Evolutionary conservation across 1,140 invertebrate species (phyloP), one percentile per base, ranked within the genome.

Genomic region (Hylaeus anthracinus): DNA sequence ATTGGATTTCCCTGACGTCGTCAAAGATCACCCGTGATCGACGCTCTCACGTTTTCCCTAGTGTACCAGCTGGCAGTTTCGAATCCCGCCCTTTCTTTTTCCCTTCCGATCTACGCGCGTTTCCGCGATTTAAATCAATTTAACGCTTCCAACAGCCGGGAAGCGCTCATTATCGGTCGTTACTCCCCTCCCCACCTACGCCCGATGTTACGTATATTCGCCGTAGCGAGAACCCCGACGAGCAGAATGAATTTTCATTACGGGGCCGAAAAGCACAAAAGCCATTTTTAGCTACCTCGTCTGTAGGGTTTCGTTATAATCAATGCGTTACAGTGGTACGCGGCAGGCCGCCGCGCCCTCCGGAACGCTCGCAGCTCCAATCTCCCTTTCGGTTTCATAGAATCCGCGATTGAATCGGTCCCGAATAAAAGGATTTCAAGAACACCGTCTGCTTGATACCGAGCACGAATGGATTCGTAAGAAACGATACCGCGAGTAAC

Each of bases 191-290:
- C 51, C 58, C 4, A 51, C 6, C 37, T 58, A 72, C 60, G 64
- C 45, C 55, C 65, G 45, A 37, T 55, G 15, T 65, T 84, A 56
- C 48, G 45, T 39, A 74, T 26, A 56, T 83, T 67, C 58, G 63
- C 2, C 26, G 55, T 55, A 51, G 51, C 53, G 66, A 76, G 65
- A 78, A 82, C 79, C 60, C 56, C 39, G 3, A 10, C 48, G 48
- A 37, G 39, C 53, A n/a, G 56, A 75, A 67, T 64, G 72, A 72
- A 85, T 71, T 85, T 81, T 84, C 77, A 85, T 85, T 81, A 72
- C 60, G 45, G 6, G 15, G 5, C n/a, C 60, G 26, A 79, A 79
- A 65, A n/a, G 61, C 26, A 51, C 61, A 26, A 56, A 73, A 53
- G 12, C 70, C 70, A n/a, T 39, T 67, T 76, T 56, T 15, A 75